phyloP scores from a whole-genome alignment of 2,888 invertebrate species.

The Carterocephalus palaemon region DNA sequence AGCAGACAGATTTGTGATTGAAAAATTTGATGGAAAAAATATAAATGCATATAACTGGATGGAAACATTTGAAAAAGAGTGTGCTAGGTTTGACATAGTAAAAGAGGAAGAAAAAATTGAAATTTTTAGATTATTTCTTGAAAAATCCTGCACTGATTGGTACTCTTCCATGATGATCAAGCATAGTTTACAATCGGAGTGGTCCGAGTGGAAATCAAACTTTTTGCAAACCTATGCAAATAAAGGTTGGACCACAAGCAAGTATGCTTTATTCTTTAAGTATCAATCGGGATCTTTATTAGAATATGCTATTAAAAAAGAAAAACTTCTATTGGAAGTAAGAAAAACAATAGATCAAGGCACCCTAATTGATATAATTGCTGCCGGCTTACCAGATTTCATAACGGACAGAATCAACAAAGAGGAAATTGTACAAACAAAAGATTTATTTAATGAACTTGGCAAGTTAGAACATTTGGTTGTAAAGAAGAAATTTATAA shows the following conservation, averaged over 20 bases:
- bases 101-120: conserved; percentile 35
- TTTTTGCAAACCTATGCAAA: conserved; percentile 35
- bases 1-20: conserved; percentile 37
- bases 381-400: too few species aligned
- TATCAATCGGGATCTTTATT: conserved; percentile 36
- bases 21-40: conserved; percentile 35
- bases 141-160: too few species aligned
- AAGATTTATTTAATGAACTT: too few species aligned
- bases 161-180: too few species aligned
- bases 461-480: too few species aligned
- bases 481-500: too few species aligned
- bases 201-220: conserved; percentile 34
- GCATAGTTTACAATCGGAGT: too few species aligned
- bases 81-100: conserved; percentile 30
- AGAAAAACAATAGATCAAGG: conserved; percentile 24
- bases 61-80: conserved; percentile 38
- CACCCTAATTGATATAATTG: conserved; percentile 17
- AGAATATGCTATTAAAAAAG: conserved; percentile 39
- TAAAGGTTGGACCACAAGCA: conserved; percentile 34
- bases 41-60: conserved; percentile 36
- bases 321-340: conserved; percentile 30
- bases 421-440: too few species aligned
- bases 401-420: too few species aligned
- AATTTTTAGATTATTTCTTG: conserved; percentile 34
- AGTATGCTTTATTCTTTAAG: conserved; percentile 34